Base-by-base conservation (phyloP, 2,888 invertebrate species). In the Pycnomerus fuliginosus region DNA sequence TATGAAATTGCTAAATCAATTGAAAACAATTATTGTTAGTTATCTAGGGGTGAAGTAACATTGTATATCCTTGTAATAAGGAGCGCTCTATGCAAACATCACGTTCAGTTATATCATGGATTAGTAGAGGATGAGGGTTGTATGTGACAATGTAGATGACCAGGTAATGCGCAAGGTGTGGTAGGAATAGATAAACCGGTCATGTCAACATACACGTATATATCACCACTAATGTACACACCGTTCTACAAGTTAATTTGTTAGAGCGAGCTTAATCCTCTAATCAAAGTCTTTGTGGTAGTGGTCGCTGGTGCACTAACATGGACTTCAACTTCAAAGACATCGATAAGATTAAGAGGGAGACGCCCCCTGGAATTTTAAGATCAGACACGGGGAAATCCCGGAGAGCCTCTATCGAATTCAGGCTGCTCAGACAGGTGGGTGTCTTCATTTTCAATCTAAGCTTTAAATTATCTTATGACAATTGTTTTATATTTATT, bases 351-450 rank as follows among this genome's bases (percentile, higher is more conserved):
- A 45, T 44, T 35, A 58, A 35, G 12, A 45, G 52, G 34, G 59
- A 61, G 24, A 55, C 54, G 29, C 67, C 70, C n/a, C 52, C 61
- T 11, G 73, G 74, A 28, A 75, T 75, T 35, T 62, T 75, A 8
- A 58, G 72, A 12, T 55, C 73, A 36, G 73, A 74, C 50, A 57
- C 66, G 30, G 60, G 59, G 16, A 72, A 68, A 39, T 30, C 38
- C 38, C 30, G 42, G 11, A 10, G 38, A 10, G 33, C 60, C 64
- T 69, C 71, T 3, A 60, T 64, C 3, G 73, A 73, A 44, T 65
- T 70, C 47, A 64, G 65, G 40, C 56, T 52, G 32, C 49, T 60
- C 13, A 44, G 43, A 12, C 62, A 66, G 61, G 68, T 69, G 64
- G 5, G 20, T 20, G 4, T 20, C n/a, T n/a, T n/a, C n/a, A n/a